Evolutionary conservation across 2,113 vertebrate genomes (phyloP), one percentile per base, ranked within the genome.

Genomic region (Microcebus lehilahytsara): DNA sequence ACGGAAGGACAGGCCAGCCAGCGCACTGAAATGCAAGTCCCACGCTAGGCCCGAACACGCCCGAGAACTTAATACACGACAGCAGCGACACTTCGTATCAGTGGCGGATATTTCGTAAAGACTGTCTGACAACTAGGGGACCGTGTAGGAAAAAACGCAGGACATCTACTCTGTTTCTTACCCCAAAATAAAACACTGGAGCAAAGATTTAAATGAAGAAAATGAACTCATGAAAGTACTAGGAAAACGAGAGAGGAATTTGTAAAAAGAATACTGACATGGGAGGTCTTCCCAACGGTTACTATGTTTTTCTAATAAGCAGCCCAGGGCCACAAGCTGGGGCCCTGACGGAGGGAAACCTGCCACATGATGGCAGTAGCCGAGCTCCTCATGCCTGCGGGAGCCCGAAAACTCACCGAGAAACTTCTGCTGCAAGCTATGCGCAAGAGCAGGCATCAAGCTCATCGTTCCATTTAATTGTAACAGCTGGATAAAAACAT

Each of bases 51-150:
- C 51, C 23, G 11, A 1, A 42, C 7, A 34, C 13, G 0, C 6
- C 23, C 3, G 1, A 27, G 46, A 53, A 4, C 3, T 51, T 5
- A 27, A 34, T 0, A 5, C 0, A 14, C 12, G 13, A 14, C 5
- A 22, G n/a, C 1, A 0, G 20, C 1, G 11, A 14, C 62, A 1
- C 4, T 6, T 27, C 42, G 1, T 19, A 12, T 5, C 42, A 1
- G 53, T 2, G 22, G 42, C 1, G 2, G 2, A 17, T 77, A 32
- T 4, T 77, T 25, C 40, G 17, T 30, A 6, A 17, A 25, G 11
- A 22, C 27, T 6, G 17, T 22, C 25, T 30, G 14, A n/a, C n/a
- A 77, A 19, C 37, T 1, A n/a, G 7, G 6, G 25, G 20, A 23
- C 9, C 64, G 12, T 22, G 46, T 25, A 56, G 79, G 25, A 56